These are phyloP conservation scores for Tetheella fluctuosa DNA, from an alignment of 2,888 invertebrate species.

Conservation along the genomic window DNA sequence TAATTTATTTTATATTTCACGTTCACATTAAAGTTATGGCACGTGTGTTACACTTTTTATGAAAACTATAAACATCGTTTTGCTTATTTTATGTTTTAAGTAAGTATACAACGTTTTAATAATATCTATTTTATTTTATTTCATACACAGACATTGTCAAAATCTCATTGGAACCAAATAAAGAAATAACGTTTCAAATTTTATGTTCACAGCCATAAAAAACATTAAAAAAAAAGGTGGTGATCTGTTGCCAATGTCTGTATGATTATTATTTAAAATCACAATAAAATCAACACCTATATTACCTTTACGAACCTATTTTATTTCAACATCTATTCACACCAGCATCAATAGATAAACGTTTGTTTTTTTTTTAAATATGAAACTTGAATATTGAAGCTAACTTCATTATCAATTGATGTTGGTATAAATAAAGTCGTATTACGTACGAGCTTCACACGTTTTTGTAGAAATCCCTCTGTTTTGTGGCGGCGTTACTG, in stretches of 20 bases:
- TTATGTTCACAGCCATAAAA: not conserved
- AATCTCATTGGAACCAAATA: not conserved
- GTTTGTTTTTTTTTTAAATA: not conserved
- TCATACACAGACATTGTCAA: not conserved
- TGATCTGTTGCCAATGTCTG: not conserved
- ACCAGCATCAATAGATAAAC: not conserved
- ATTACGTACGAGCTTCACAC: not conserved
- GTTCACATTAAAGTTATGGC: no score
- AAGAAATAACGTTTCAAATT: not conserved
- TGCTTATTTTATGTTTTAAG: no score
- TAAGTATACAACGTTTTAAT: constrained; percentile 6
- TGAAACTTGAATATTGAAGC: not conserved
- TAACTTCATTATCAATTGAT: not conserved
- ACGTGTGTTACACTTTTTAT: no score
- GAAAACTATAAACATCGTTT: not conserved
- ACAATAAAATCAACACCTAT: constrained; percentile 5
- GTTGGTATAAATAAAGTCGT: not conserved
- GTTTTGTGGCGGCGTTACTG: not conserved
- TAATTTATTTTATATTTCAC: no score
- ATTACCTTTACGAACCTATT: not conserved
- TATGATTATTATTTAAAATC: not conserved
- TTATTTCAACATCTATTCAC: not conserved
- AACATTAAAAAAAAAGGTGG: not conserved
- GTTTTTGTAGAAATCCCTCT: not conserved
- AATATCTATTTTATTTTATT: constrained; percentile 6